Base-by-base conservation (phyloP, 2,797 vertebrate species). In the Tapirus indicus region DNA sequence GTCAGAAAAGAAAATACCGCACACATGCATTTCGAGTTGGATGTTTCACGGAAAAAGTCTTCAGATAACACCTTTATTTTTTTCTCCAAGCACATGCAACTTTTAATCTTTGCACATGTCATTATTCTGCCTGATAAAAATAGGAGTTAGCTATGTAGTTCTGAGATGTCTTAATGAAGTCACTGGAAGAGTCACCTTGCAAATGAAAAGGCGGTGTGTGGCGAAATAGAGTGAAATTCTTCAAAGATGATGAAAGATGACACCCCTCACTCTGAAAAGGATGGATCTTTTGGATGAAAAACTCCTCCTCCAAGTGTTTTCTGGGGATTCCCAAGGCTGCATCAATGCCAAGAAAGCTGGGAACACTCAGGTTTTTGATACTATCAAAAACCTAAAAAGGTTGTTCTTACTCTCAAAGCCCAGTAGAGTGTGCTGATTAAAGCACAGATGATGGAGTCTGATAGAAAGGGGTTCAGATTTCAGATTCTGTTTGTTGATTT, bases 11-110 rank as follows among this genome's bases (percentile, higher is more conserved):
- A 90, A 89, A 77, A 35, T 49, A 35, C 8, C 27, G 66, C 6
- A 69, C 62, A 49, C 20, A 71, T 32, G 2, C 32, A 80, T 89
- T 88, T 89, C 49, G 38, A 95, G 52, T 78, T 93, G 38, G 14
- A 49, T 85, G 56, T 87, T 84, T 88, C 79, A 49, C 92, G 25
- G 75, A 62, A 92, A 88, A 86, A 56, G 11, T 56, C 41, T 91
- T 66, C 41, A 10, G 18, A 23, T 54, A 86, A 44, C 20, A 82
- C 17, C 47, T 91, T 94, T 79, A 64, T 66, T 87, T 96, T 66
- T 83, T 87, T 29, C 69, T 90, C 21, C 75, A 79, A 80, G 29
- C 47, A 77, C 18, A 77, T 23, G 32, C 6, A 83, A 54, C 29
- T 29, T 82, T 89, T 93, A 49, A 52, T 86, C 64, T 91, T 86